Conservation (phyloP, 2,888 invertebrate genomes). For the Epinotia bilunana region DNA sequence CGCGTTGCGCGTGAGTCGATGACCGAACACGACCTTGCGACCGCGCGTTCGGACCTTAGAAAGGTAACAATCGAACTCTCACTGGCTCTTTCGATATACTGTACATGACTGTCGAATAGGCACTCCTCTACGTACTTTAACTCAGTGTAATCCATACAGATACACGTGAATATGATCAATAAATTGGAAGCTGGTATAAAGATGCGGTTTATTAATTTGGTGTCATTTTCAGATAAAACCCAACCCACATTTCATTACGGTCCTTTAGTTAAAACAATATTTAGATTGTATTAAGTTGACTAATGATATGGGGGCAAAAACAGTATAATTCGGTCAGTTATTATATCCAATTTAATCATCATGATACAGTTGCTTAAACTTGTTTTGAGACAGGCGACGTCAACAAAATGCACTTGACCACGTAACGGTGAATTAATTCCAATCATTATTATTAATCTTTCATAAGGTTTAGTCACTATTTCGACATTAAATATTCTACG, state of each 20-base stretch:
- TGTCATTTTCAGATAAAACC: no score
- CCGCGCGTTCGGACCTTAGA: constrained; percentile 35
- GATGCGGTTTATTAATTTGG: not conserved
- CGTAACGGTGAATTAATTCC: constrained; percentile 14
- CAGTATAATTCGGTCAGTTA: not conserved
- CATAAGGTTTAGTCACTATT: constrained; percentile 3
- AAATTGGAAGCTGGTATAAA: no score
- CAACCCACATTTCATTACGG: no score
- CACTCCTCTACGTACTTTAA: not conserved
- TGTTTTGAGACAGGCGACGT: not conserved
- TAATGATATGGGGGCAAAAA: no score
- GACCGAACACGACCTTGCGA: constrained; percentile 40
- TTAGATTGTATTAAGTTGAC: no score
- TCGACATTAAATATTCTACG: constrained; percentile 1
- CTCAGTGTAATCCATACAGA: not conserved
- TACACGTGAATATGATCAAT: not conserved
- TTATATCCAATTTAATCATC: not conserved
- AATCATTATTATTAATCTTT: constrained; percentile 6
- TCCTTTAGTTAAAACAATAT: no score
- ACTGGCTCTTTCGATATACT: constrained; percentile 14
- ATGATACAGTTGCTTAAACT: not conserved
- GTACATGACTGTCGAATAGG: not conserved
- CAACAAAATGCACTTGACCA: not conserved
- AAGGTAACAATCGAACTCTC: constrained; percentile 40
- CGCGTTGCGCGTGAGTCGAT: constrained; percentile 29